Evolutionary conservation across 2,888 invertebrate genomes (phyloP), one percentile per base, ranked within the genome.

Genomic region (Tyria jacobaeae): DNA sequence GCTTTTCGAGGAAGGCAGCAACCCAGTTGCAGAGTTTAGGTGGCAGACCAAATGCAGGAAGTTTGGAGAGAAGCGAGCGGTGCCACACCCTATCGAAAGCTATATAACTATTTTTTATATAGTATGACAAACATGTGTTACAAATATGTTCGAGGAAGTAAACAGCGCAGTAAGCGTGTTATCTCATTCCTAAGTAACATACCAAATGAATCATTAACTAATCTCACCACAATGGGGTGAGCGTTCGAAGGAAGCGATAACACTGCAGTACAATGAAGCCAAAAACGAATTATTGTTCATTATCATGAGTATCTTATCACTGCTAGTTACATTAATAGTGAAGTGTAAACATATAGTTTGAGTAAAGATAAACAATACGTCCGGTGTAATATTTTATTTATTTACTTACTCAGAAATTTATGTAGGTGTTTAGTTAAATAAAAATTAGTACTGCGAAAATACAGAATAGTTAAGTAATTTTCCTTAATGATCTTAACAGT

Each of bases 161-260:
- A 27, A 35, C 31, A 34, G 15, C n/a, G 25, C 47, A 25, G 24
- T 57, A 41, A 50, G 12, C 7, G 24, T 34, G 24, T 63, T 56
- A 52, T 54, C 54, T 50, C 31, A 25, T 51, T 47, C 25, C 31
- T 54, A 66, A 62, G 64, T 60, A 71, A 64, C 63, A 72, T 77
- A 77, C 71, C 73, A 82, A 89, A 89, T 90, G 90, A 90, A 82
- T 90, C 89, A 90, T 87, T 84, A 82, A 77, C 80, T 90, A 89
- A 91, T 88, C 89, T 88, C 71, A 62, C 77, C 74, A 90, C 87
- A 89, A 88, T 83, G 82, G 81, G 76, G 79, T 72, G 78, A 82
- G 75, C 87, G 86, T 89, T 85, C 77, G 76, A 80, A 90, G 91
- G 92, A 90, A 83, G 86, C 68, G 92, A 92, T 92, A 92, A 72